Evolutionary conservation across 2,888 invertebrate genomes (phyloP).

Genomic region (Hypselothyrea guttata): DNA sequence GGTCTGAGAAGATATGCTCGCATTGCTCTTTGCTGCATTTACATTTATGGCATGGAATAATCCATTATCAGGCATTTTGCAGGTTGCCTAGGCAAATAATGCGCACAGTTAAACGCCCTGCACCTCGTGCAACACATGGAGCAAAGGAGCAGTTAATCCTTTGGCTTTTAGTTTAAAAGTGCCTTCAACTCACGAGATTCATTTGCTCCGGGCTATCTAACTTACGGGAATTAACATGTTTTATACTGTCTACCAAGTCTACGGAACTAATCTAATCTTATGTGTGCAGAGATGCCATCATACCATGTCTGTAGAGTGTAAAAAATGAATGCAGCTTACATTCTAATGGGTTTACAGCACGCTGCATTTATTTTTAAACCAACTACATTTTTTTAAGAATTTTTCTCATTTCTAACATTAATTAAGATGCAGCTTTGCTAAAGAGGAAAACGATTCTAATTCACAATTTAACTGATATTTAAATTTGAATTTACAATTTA

Average conservation of each 20-base stretch:
- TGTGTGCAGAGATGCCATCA: too few species aligned
- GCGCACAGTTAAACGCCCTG: constrained; percentile 32
- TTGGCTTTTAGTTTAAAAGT: constrained; percentile 66
- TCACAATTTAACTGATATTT: too few species aligned
- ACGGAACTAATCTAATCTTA: not conserved
- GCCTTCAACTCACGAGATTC: constrained; percentile 58
- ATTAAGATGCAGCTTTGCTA: too few species aligned
- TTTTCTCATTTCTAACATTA: too few species aligned
- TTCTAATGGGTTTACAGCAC: too few species aligned
- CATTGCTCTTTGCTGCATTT: constrained; percentile 56
- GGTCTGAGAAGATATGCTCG: constrained; percentile 13
- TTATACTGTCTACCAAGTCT: constrained; percentile 8
- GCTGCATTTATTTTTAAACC: too few species aligned
- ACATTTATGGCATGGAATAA: constrained; percentile 76
- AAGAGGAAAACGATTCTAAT: too few species aligned
- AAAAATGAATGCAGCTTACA: too few species aligned
- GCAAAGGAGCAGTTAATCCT: constrained; percentile 49
- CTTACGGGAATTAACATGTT: constrained; percentile 42
- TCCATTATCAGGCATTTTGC: constrained; percentile 76
- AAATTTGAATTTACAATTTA: too few species aligned
- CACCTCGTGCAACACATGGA: constrained; percentile 5
- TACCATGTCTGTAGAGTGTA: too few species aligned
- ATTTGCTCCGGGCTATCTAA: constrained; percentile 38
- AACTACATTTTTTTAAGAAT: too few species aligned
- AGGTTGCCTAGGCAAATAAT: constrained; percentile 74